phyloP scores from a whole-genome alignment of 2,888 invertebrate genomes.

The Caenorhabditis panamensis region DNA sequence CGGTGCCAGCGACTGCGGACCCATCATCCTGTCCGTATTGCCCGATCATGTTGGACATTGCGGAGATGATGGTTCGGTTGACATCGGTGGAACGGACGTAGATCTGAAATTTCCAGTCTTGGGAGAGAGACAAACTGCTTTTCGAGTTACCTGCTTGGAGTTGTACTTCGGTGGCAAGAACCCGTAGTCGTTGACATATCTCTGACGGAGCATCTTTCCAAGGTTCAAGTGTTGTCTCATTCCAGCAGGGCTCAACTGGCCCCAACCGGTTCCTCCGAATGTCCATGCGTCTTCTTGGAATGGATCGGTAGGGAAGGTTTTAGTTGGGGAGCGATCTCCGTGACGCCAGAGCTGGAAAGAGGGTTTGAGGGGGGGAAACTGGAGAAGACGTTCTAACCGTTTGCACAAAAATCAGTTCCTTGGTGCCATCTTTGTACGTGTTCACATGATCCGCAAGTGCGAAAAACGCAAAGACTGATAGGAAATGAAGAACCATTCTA shows the following conservation, averaged over 20 bases:
- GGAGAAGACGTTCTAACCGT: constrained; percentile 6
- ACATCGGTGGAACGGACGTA: constrained; percentile 88
- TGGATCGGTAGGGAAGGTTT: constrained; percentile 57
- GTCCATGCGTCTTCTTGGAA: constrained; percentile 67
- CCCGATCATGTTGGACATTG: constrained; percentile 76
- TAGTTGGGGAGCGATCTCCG: constrained; percentile 73
- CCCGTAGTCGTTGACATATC: constrained; percentile 85
- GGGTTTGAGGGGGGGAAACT: background rate
- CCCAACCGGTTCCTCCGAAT: constrained; percentile 71
- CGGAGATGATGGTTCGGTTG: constrained; percentile 87
- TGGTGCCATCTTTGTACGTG: constrained; percentile 47
- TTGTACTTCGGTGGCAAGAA: constrained; percentile 85
- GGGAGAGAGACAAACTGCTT: too few species aligned
- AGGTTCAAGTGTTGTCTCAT: constrained; percentile 86
- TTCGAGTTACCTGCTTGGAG: constrained; percentile 80
- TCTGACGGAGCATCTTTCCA: constrained; percentile 87
- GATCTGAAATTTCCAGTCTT: constrained; percentile 84
- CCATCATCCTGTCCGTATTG: constrained; percentile 65
- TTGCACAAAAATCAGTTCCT: constrained; percentile 51
- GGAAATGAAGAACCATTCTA: background rate
- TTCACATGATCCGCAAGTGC: background rate
- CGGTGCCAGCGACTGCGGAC: constrained; percentile 68
- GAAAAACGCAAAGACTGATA: constrained; percentile 12
- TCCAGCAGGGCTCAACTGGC: constrained; percentile 67
- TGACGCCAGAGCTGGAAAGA: constrained; percentile 72